A percentile compares a stretch with the other conserved stretches of the same genome.
Evolutionary conservation across 2,888 invertebrate species (phyloP).

Genomic region (Phengaris alcon): DNA sequence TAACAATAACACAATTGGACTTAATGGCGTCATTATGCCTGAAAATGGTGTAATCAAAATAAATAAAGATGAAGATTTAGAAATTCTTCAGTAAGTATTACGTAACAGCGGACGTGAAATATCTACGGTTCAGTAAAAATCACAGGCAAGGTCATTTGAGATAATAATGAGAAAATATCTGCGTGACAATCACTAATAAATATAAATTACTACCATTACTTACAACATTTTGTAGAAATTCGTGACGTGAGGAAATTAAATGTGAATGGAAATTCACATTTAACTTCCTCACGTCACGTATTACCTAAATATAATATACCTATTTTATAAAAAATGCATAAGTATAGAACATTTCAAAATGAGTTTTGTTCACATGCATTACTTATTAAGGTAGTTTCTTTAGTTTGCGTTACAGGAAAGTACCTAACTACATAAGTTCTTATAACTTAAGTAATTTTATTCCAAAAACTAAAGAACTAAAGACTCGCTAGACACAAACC

Average conservation of each 20-base stretch:
- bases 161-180: constrained; percentile 16
- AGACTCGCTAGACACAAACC: too few species aligned
- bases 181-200: constrained; percentile 14
- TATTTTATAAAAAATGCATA: too few species aligned
- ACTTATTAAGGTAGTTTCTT: too few species aligned
- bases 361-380: too few species aligned
- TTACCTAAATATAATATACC: too few species aligned
- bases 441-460: too few species aligned
- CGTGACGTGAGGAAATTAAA: background rate
- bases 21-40: background rate
- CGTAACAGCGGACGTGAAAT: constrained; percentile 4
- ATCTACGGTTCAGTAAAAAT: background rate
- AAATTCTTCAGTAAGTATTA: background rate
- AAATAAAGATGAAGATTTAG: background rate
- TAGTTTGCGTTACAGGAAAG: too few species aligned
- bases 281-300: too few species aligned
- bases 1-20: background rate
- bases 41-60: background rate
- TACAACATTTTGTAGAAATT: background rate
- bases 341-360: too few species aligned
- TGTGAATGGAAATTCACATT: background rate
- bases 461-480: too few species aligned
- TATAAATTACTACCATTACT: constrained; percentile 2
- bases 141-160: background rate
- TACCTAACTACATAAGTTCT: too few species aligned